A percentile compares a stretch with the other conserved stretches of the same genome.
phyloP scores from a whole-genome alignment of 1,140 invertebrate genomes.

The Lasioglossum albipes region DNA sequence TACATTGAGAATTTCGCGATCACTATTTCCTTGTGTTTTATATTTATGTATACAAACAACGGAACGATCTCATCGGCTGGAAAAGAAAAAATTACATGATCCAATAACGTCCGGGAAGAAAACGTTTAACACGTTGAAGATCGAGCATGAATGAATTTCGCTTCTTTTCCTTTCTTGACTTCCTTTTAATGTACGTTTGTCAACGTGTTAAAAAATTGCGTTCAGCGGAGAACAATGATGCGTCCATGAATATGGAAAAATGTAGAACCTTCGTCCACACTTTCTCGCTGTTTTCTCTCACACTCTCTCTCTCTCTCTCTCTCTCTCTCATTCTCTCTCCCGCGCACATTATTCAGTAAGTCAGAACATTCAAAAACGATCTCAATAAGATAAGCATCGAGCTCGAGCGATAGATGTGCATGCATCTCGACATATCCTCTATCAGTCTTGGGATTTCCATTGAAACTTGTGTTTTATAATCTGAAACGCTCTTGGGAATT shows the following conservation, averaged over 20 bases:
- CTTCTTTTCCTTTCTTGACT: too few species aligned
- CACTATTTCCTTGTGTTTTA: neutral
- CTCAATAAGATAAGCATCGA: constrained; percentile 31
- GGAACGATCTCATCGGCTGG: neutral
- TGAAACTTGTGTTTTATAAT: constrained; percentile 16
- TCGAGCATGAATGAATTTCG: too few species aligned
- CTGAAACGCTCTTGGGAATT: constrained; percentile 36
- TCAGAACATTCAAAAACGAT: constrained; percentile 34
- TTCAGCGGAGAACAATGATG: constrained; percentile 1
- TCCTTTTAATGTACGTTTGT: too few species aligned
- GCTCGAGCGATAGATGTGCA: constrained; percentile 34
- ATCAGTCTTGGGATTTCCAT: constrained; percentile 46
- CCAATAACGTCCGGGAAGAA: neutral
- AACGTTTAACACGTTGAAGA: neutral
- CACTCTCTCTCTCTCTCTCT: neutral
- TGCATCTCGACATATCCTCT: constrained; percentile 27
- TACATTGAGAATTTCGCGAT: neutral
- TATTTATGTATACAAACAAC: neutral
- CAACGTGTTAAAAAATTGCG: neutral
- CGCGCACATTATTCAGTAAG: neutral
- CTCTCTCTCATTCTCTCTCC: neutral
- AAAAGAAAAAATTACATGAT: neutral
- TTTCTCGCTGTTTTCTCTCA: neutral
- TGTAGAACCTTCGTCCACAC: constrained; percentile 13
- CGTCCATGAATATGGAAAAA: constrained; percentile 10